These are phyloP conservation scores for Orestias chungarensis DNA, from an alignment of 2,797 vertebrate species.

Conservation along the genomic window DNA sequence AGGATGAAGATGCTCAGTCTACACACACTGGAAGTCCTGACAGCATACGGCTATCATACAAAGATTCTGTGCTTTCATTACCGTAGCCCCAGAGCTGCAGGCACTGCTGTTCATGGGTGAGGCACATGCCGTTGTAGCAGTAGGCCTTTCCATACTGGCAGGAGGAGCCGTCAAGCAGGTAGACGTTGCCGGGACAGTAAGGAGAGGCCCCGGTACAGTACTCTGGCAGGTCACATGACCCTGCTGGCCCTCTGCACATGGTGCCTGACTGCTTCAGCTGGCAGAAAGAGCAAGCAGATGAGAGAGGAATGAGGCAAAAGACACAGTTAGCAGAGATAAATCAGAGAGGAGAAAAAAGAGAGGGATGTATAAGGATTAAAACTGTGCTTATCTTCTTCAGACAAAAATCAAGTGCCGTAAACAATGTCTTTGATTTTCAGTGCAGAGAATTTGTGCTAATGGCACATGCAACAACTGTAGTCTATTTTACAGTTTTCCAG, in stretches of 20 bases:
- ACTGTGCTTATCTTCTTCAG: no score
- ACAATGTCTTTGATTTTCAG: no score
- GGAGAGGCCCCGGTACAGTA: conserved; percentile 91
- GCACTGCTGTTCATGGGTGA: conserved; percentile 91
- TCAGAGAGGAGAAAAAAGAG: background rate
- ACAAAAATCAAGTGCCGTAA: no score
- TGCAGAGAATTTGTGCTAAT: no score
- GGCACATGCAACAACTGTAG: no score
- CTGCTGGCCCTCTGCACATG: conserved; percentile 84
- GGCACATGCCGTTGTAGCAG: conserved; percentile 92
- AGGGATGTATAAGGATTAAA: background rate
- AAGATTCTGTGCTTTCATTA: conserved; percentile 48
- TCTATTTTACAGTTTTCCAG: no score
- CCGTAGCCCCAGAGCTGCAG: conserved; percentile 93
- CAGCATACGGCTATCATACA: background rate
- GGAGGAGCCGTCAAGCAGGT: conserved; percentile 88
- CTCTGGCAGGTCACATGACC: conserved; percentile 92
- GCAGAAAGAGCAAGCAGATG: background rate
- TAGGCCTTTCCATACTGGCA: conserved; percentile 86
- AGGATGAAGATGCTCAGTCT: background rate
- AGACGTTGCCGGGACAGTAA: conserved; percentile 89
- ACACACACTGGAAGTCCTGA: background rate
- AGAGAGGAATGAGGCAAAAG: conserved; percentile 1
- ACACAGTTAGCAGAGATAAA: background rate
- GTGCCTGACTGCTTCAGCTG: conserved; percentile 90